Evolutionary conservation across 2,113 vertebrate genomes (phyloP).

Genomic region (Tricholaema leucomelas): DNA sequence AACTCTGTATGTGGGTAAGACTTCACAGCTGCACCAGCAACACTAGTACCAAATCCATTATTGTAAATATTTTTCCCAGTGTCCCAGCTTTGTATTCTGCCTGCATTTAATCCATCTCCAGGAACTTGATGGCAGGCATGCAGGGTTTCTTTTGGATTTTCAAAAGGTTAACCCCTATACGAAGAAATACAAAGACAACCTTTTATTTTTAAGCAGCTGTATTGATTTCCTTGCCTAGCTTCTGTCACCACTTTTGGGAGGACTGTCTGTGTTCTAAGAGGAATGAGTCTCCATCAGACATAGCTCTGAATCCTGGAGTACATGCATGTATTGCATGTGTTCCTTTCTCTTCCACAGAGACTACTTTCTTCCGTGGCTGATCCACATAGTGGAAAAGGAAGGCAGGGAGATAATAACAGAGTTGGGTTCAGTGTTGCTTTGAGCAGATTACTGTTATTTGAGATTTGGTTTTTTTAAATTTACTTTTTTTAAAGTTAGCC

Average conservation of each 20-base stretch:
- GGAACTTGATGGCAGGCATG: background rate
- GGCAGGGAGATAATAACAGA: background rate
- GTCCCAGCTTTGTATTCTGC: background rate
- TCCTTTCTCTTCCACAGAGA: background rate
- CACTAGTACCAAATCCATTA: background rate
- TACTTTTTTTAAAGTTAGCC: background rate
- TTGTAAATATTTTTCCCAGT: background rate
- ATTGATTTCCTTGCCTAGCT: background rate
- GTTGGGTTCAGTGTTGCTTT: background rate
- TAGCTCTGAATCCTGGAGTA: accelerated
- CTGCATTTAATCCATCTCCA: background rate
- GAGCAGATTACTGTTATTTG: background rate
- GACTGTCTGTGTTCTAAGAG: background rate
- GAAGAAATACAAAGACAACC: background rate
- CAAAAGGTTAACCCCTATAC: background rate
- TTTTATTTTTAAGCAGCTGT: background rate
- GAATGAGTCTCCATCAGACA: background rate
- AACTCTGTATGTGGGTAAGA: background rate
- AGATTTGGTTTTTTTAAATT: background rate
- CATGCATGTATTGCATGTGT: accelerated
- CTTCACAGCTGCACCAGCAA: background rate
- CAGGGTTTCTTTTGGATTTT: background rate
- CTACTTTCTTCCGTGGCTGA: background rate
- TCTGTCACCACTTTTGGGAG: background rate
- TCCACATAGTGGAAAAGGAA: background rate